Base-by-base conservation (phyloP, 2,113 vertebrate genomes). In the Piprites chloris region DNA sequence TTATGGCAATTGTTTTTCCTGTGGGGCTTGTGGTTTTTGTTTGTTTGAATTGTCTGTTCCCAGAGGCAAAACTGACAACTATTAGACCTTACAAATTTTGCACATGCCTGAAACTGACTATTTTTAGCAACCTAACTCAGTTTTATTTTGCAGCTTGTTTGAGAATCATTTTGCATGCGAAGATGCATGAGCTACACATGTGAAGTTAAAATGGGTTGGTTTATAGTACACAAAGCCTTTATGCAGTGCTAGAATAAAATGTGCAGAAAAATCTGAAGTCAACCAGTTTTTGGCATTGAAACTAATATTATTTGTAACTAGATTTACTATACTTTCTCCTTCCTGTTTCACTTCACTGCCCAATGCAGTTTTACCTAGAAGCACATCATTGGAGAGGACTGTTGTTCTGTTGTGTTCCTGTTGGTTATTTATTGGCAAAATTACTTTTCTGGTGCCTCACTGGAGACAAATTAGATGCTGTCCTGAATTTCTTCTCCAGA, bases 121-220 rank as follows among this genome's bases (percentile, higher is more conserved):
- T 56, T 50, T 95, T 80, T 73, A 65, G 73, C 69, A 69, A 93
- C 30, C 56, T 91, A 85, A 92, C 90, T 92, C 33, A 61, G 10
- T 92, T 95, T 95, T 93, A 74, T 93, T 94, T 97, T 95, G 35
- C 75, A 88, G 92, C 89, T 96, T 93, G 92, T 91, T 95, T 96
- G 80, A 89, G 68, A 95, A 72, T 89, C 77, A 72, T 16, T 92
- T 93, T 97, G 95, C 96, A 97, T 3, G 89, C 11, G 91, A 66
- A 76, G 71, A 72, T 93, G 75, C 93, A 89, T 89, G 84, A 90
- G 39, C 69, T 85, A 32, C 84, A 82, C 9, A 77, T 28, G 16
- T 80, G 35, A 74, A 77, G 33, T 92, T 80, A 77, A 90, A 92
- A 58, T 55, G 32, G 24, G 6, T 68, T 94, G 77, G 20, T 87